These are phyloP conservation scores for Agonopterix subpropinquella DNA, from an alignment of 2,888 invertebrate genomes.

Conservation along the genomic window DNA sequence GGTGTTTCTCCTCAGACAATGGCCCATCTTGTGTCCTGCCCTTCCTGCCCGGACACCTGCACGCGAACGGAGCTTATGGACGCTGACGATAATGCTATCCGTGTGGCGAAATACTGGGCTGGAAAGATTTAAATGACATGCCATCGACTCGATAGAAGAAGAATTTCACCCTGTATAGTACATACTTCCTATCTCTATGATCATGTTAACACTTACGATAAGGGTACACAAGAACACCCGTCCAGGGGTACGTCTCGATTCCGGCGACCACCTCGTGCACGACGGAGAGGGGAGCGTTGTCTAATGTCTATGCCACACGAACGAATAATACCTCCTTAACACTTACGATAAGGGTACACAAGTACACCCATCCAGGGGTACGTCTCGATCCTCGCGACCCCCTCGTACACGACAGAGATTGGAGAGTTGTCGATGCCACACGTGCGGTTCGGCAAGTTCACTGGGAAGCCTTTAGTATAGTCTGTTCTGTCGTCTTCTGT, in stretches of 20 bases:
- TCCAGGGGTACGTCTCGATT: conserved; percentile 35
- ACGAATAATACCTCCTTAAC: neutral
- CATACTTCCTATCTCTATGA: too few relatives aligned
- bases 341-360: conserved; percentile 28
- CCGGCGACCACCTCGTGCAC: conserved; percentile 22
- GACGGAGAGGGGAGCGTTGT: conserved; percentile 14
- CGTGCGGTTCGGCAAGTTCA: neutral
- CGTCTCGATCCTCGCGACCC: conserved; percentile 18
- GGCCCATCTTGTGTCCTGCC: too few relatives aligned
- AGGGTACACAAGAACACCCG: conserved; percentile 32
- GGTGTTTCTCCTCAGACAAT: too few relatives aligned
- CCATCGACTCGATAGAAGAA: too few relatives aligned
- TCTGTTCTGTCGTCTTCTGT: too few relatives aligned
- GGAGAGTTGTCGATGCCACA: conserved; percentile 31
- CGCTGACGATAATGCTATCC: too few relatives aligned
- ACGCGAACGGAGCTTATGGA: too few relatives aligned
- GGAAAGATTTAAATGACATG: too few relatives aligned
- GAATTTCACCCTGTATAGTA: too few relatives aligned
- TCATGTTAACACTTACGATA: conserved; percentile 22
- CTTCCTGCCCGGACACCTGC: too few relatives aligned
- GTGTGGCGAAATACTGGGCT: too few relatives aligned
- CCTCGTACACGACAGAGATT: conserved; percentile 19
- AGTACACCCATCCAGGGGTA: conserved; percentile 42
- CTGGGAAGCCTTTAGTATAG: too few relatives aligned
- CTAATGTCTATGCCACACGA: conserved; percentile 38